Evolutionary conservation across 2,113 vertebrate genomes (phyloP).

Genomic region (Urocynchramus pylzowi): DNA sequence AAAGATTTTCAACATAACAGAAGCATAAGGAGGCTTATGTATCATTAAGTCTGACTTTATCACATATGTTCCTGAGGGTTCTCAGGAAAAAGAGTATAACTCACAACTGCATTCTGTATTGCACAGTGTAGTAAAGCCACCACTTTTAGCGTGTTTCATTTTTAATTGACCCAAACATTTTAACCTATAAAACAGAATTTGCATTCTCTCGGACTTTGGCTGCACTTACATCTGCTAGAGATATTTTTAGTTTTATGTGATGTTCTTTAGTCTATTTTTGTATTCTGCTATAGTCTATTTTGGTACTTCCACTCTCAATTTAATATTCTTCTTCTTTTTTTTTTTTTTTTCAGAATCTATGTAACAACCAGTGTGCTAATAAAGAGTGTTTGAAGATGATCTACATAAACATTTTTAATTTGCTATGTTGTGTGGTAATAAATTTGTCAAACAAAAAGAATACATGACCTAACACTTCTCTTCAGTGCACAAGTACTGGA

Average conservation of each 20-base stretch:
- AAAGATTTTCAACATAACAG: neutral
- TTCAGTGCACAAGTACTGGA: neutral
- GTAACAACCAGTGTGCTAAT: neutral
- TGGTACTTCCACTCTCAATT: neutral
- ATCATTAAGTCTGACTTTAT: neutral
- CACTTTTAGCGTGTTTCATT: neutral
- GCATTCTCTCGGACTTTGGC: neutral
- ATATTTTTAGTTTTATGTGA: neutral
- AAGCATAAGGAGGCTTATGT: neutral
- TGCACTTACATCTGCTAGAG: neutral
- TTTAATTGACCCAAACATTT: neutral
- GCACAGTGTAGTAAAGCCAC: neutral
- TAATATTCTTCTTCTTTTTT: neutral
- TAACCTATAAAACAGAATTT: neutral
- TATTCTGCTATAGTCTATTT: neutral
- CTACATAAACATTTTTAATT: neutral
- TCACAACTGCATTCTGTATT: neutral
- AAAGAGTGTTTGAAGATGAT: neutral
- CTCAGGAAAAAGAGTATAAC: neutral
- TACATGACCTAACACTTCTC: neutral
- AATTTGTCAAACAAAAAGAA: neutral
- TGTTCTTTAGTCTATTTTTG: neutral
- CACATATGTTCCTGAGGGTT: neutral
- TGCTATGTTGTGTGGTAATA: neutral
- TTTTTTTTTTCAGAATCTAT: neutral